A percentile compares a stretch with the other conserved stretches of the same genome.
Conservation (phyloP, 2,888 invertebrate genomes). For the Lepeophtheirus nordmannii region DNA sequence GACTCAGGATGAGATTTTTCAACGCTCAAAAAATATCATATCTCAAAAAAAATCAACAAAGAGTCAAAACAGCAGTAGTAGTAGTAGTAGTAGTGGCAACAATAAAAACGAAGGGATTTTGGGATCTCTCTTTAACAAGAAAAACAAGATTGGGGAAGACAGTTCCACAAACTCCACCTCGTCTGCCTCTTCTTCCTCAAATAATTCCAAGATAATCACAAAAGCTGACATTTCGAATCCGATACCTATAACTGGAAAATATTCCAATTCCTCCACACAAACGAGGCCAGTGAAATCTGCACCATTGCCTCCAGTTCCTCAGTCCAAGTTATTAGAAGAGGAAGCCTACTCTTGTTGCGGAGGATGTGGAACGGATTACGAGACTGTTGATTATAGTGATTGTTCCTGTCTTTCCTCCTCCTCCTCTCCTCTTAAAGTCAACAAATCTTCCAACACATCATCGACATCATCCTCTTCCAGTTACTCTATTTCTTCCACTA, state of each 20-base stretch:
- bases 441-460: too few species aligned
- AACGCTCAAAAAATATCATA: constrained; percentile 77
- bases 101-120: neutral
- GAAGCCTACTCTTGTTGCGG: neutral
- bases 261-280: constrained; percentile 6
- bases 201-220: neutral
- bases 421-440: neutral
- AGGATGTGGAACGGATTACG: constrained; percentile 12
- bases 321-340: neutral
- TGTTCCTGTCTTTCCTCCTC: neutral
- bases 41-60: constrained; percentile 47
- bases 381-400: constrained; percentile 2
- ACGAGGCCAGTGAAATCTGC: neutral
- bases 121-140: neutral
- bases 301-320: constrained; percentile 2
- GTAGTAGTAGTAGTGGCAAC: neutral
- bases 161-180: neutral
- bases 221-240: constrained; percentile 7
- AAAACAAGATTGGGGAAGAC: neutral
- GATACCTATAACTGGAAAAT: neutral
- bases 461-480: too few species aligned
- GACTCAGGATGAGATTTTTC: constrained; percentile 79
- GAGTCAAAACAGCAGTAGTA: neutral
- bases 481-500: neutral
- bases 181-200: neutral